These are phyloP conservation scores for Tetramorium alpestre DNA, from an alignment of 1,140 invertebrate species.

Conservation along the genomic window DNA sequence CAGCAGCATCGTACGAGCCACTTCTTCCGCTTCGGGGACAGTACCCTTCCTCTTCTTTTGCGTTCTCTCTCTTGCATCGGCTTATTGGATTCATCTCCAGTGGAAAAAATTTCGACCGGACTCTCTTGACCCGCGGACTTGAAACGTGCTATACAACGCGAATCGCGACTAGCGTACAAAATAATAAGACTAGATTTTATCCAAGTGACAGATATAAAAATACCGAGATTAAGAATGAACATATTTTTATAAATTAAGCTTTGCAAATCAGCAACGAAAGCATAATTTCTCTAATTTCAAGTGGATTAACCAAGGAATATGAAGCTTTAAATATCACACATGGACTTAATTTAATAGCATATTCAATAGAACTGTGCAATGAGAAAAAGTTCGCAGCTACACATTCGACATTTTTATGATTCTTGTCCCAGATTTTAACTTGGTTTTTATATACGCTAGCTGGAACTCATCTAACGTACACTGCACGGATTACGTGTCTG, in stretches of 20 bases:
- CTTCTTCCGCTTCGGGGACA: conserved; percentile 73
- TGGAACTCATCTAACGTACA: conserved; percentile 6
- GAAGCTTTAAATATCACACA: background rate
- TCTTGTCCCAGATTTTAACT: conserved; percentile 9
- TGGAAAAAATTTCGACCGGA: conserved; percentile 70
- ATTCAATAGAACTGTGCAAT: background rate
- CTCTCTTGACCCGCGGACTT: conserved; percentile 44
- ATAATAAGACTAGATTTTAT: background rate
- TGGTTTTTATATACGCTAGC: background rate
- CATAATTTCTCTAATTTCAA: conserved; percentile 9
- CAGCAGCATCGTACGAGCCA: conserved; percentile 64
- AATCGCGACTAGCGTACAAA: background rate
- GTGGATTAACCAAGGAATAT: background rate
- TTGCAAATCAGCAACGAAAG: background rate
- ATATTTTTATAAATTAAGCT: conserved; percentile 8
- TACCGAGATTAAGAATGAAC: background rate
- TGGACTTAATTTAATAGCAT: background rate
- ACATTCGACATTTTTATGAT: background rate
- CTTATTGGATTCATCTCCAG: conserved; percentile 79
- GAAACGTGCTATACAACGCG: conserved; percentile 20
- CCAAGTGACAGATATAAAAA: background rate
- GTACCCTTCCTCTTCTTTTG: conserved; percentile 58
- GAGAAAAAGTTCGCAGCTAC: background rate
- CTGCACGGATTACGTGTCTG: conserved; percentile 62
- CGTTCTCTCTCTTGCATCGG: conserved; percentile 55